Base-by-base conservation (phyloP, 1,140 invertebrate species). In the Sminthurinus signatus region DNA sequence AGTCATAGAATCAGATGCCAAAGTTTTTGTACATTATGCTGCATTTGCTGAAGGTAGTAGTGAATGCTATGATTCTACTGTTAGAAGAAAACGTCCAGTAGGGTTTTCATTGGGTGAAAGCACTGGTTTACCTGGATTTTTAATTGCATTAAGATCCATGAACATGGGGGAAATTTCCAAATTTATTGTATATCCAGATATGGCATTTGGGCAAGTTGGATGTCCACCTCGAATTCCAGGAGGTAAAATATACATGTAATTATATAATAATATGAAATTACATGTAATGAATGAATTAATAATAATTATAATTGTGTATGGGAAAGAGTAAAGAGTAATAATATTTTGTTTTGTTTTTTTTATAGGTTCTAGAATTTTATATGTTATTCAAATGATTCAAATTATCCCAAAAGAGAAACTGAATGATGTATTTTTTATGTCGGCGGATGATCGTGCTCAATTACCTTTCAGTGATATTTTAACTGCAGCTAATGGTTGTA, bases 181-280 rank as follows among this genome's bases (percentile, higher is more conserved):
- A 23, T 60, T 60, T 36, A 29, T 60, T 4, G n/a, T 60, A 25
- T 19, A 51, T n/a, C 59, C 59, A 8, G 43, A 48, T 19, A 50
- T 14, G 19, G 59, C 44, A 19, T 60, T 12, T 51, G 59, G 59
- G 2, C 12, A 50, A 50, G 10, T 60, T 14, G 59, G 59, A 19
- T 28, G 25, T 32, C 44, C 46, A 12, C 59, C 59, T 2, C 3
- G 59, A 25, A 51, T 60, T 36, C 43, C 43, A 28, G 23, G 4
- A 57, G 36, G 55, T 57, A n/a, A n/a, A n/a, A n/a, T n/a, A n/a
- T n/a, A n/a, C n/a, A n/a, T 14, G n/a, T n/a, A n/a, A n/a, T n/a
- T n/a, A n/a, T n/a, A n/a, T n/a, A n/a, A n/a, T n/a, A n/a, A n/a
- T n/a, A n/a, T n/a, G n/a, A n/a, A n/a, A n/a, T n/a, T n/a, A n/a